Evolutionary conservation across 2,888 invertebrate genomes (phyloP), one percentile per base, ranked within the genome.

Genomic region (Horisme vitalbata): DNA sequence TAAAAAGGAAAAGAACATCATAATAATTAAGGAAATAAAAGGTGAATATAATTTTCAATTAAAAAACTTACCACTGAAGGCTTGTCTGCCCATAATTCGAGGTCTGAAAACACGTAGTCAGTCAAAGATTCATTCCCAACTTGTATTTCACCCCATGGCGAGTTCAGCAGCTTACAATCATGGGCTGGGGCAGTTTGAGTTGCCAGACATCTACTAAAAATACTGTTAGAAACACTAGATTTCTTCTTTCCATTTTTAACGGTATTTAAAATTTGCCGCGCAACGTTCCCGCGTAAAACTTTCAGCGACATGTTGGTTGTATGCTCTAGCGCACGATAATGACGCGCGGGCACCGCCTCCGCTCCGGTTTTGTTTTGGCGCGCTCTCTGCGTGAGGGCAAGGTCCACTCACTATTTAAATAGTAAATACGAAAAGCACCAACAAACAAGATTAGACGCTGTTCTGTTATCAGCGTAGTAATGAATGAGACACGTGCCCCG

Each of bases 1-100:
- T 4, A 4, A 18, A 18, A 18, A 5, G 2, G 2, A 1, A 18
- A 18, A 18, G 18, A 18, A 5, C 4, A 18, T 5, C 2, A 18
- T 2, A 18, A 18, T n/a, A n/a, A n/a, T n/a, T n/a, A n/a, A n/a
- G n/a, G n/a, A n/a, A n/a, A n/a, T n/a, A n/a, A n/a, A n/a, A n/a
- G n/a, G n/a, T n/a, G n/a, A n/a, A n/a, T n/a, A n/a, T n/a, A n/a
- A n/a, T n/a, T n/a, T n/a, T n/a, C n/a, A n/a, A n/a, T n/a, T n/a
- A n/a, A n/a, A 26, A 26, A 53, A 91, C 93, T 92, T 83, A 94
- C 94, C 82, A 93, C 84, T 45, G 92, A 92, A 14, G 93, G 91
- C 54, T 90, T 81, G 57, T 93, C 91, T 6, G 90, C 77, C 90
- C 91, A 92, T 48, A 90, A 67, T 31, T 91, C 90, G 15, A 86